phyloP scores from a whole-genome alignment of 2,797 vertebrate species.

The Cyclura pinguis region DNA sequence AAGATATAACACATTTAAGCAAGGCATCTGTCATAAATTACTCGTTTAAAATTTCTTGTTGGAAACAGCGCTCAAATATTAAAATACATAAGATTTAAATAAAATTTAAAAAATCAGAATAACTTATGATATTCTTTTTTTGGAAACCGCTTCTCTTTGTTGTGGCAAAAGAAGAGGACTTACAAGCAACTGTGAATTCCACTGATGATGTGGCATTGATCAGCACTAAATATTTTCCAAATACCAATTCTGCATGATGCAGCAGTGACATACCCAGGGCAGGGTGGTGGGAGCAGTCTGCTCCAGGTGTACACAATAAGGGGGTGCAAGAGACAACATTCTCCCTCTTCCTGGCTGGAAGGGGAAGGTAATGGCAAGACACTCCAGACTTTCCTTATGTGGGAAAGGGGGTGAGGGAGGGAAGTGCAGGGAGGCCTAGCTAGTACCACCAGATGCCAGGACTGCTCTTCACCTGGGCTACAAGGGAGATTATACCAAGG shows the following conservation, averaged over 20 bases:
- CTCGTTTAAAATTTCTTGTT: constrained; percentile 68
- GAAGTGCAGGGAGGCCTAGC: too few relatives aligned
- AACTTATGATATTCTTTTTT: constrained; percentile 68
- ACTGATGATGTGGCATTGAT: constrained; percentile 68
- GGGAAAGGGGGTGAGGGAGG: too few relatives aligned
- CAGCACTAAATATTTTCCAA: constrained; percentile 74
- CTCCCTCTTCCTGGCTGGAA: too few relatives aligned
- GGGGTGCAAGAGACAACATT: too few relatives aligned
- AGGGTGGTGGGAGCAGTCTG: neutral
- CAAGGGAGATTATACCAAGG: too few relatives aligned
- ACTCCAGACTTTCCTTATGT: too few relatives aligned
- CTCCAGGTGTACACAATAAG: too few relatives aligned
- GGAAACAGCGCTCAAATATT: constrained; percentile 61
- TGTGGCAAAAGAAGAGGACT: constrained; percentile 55
- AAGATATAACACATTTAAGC: constrained; percentile 66
- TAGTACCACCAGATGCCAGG: too few relatives aligned
- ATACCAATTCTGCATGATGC: constrained; percentile 72
- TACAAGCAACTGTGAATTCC: constrained; percentile 67
- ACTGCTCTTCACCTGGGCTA: too few relatives aligned
- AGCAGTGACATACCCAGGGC: constrained; percentile 36
- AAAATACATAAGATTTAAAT: constrained; percentile 65
- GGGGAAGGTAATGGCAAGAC: too few relatives aligned
- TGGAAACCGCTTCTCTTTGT: constrained; percentile 67
- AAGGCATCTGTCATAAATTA: constrained; percentile 76
- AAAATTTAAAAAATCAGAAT: constrained; percentile 32